Evolutionary conservation across 2,797 vertebrate genomes (phyloP).

Genomic region (Alca torda): DNA sequence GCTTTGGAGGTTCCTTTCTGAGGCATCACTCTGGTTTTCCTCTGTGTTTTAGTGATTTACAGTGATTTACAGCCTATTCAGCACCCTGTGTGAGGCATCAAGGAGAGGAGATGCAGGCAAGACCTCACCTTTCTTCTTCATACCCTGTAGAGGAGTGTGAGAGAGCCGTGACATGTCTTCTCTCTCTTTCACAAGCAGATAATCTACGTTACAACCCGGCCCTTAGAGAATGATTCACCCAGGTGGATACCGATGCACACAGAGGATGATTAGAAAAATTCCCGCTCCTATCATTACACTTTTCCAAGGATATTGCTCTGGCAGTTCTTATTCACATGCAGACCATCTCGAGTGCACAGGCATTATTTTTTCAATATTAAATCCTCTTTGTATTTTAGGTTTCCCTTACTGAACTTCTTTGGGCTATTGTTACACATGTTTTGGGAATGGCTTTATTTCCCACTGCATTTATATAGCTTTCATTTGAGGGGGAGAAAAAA

Average conservation of each 20-base stretch:
- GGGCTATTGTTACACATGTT: neutral
- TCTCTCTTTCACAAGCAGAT: neutral
- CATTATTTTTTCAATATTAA: neutral
- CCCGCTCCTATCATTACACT: neutral
- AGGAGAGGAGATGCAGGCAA: accelerated
- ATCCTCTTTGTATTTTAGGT: neutral
- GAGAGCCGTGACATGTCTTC: neutral
- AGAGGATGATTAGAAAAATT: neutral
- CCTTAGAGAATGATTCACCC: neutral
- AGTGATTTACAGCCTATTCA: neutral
- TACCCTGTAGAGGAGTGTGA: neutral
- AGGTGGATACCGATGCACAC: neutral
- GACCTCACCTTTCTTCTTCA: neutral
- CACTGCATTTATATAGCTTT: neutral
- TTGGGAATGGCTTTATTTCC: neutral
- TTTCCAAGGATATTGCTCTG: neutral
- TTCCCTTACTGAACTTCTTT: neutral
- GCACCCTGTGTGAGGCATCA: neutral
- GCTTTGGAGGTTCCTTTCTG: neutral
- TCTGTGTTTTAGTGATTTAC: neutral
- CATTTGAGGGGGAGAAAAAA: neutral
- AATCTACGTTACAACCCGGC: neutral
- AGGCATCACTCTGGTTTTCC: neutral
- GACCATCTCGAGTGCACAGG: neutral
- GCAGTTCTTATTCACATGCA: neutral